Evolutionary conservation across 2,888 invertebrate species (phyloP), one percentile per base, ranked within the genome.

Genomic region (Phytoseiulus persimilis): DNA sequence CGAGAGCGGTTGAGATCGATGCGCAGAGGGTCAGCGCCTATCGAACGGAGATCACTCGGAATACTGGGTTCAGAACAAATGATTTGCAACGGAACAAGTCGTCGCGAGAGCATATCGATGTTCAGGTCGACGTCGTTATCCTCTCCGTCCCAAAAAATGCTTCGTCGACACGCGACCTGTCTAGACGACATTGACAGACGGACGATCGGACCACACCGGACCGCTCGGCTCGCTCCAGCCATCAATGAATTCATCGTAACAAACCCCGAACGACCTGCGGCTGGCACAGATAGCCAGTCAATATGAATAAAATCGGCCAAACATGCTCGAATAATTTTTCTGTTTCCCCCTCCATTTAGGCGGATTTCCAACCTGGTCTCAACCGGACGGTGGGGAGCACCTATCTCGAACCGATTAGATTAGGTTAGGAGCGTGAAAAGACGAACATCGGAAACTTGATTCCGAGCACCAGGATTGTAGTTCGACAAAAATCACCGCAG

Each of bases 101-200:
- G 14, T 2, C 65, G 65, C 65, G 65, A 65, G 18, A 65, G 65
- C 65, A 65, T 65, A 65, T 65, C 65, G 65, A 65, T 65, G 65
- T 65, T 65, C 65, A 65, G 65, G 65, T 65, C 65, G 65, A 65
- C 14, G 65, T 65, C 65, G 65, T 65, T 65, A 65, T 65, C 65
- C 65, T 65, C 65, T 65, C 18, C 65, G 65, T 65, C 65, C n/a
- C 65, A 65, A 65, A 65, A 65, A 65, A 65, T 65, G 65, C 65
- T 65, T 65, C 65, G 65, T 11, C 65, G 65, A 65, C 65, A 65
- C 65, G 65, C 65, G 65, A 65, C 65, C 65, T 65, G 65, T 65
- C 65, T 65, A 65, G 65, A 65, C 65, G 65, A 65, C 65, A 65
- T 65, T 65, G 65, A 65, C 65, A 65, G 65, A 65, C 65, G 65